A percentile compares a stretch with the other conserved stretches of the same genome.
These are phyloP conservation scores for Nannobrachium achirus DNA, from an alignment of 2,113 vertebrate genomes.

Conservation along the genomic window DNA sequence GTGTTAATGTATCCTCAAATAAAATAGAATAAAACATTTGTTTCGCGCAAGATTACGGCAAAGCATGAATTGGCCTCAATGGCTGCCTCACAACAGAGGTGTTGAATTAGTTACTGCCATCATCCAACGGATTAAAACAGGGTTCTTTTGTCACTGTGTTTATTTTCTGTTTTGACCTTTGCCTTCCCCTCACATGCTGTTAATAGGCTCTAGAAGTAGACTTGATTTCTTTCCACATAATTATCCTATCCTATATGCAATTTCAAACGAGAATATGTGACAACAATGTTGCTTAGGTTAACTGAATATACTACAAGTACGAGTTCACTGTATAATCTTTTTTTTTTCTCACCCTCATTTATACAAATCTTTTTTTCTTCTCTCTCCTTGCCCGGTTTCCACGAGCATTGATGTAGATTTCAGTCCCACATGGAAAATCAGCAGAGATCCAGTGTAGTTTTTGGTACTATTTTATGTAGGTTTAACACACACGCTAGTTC, in stretches of 20 bases:
- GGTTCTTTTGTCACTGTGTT: constrained; percentile 35
- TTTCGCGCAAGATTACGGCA: too few relatives aligned
- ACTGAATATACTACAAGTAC: constrained; percentile 64
- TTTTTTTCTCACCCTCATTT: constrained; percentile 4
- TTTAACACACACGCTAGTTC: too few relatives aligned
- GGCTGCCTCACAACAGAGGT: not conserved
- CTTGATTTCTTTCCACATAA: constrained; percentile 21
- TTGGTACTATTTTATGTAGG: too few relatives aligned
- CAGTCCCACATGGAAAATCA: constrained; percentile 19
- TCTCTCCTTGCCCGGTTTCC: not conserved
- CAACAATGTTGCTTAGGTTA: constrained; percentile 36
- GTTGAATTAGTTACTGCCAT: constrained; percentile 36
- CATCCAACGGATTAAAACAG: constrained; percentile 47
- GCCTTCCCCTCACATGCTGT: not conserved
- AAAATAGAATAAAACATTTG: too few relatives aligned
- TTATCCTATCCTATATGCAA: constrained; percentile 49
- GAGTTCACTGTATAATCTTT: constrained; percentile 14
- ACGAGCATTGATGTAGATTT: not conserved
- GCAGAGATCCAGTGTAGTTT: too few relatives aligned
- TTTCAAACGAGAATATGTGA: constrained; percentile 50
- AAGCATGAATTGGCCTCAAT: too few relatives aligned
- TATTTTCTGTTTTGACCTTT: not conserved
- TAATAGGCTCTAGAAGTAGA: not conserved
- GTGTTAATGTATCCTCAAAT: too few relatives aligned
- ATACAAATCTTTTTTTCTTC: not conserved